A percentile compares a stretch with the other conserved stretches of the same genome.
Conservation (phyloP, 2,797 vertebrate species). For the Aphelocoma californica region DNA sequence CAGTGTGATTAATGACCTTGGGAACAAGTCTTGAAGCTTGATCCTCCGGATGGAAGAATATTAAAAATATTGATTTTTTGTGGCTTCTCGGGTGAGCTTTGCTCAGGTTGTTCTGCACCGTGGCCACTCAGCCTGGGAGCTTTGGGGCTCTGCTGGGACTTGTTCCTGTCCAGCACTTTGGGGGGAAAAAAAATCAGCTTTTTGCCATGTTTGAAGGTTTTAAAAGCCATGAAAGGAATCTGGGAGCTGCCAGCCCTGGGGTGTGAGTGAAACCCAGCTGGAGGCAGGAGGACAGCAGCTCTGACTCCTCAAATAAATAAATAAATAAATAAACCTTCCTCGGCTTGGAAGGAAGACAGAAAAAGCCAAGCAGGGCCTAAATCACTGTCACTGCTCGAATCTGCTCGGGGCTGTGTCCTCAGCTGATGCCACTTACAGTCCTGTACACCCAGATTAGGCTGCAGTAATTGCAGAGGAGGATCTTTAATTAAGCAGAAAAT, state of each 20-base stretch:
- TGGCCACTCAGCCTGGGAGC: neutral
- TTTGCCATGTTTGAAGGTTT: neutral
- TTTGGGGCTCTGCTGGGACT: neutral
- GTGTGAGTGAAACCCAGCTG: neutral
- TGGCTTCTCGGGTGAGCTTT: neutral
- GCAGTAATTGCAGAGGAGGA: slow-evolving; percentile 40
- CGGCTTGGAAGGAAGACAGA: neutral
- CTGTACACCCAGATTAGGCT: neutral
- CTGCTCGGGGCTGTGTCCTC: neutral
- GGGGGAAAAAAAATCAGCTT: neutral
- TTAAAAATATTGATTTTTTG: neutral
- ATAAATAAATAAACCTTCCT: neutral
- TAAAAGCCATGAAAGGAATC: neutral
- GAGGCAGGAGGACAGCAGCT: neutral
- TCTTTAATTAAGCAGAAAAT: slow-evolving; percentile 50
- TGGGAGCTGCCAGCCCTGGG: neutral
- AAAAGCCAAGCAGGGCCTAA: neutral
- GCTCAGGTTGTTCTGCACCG: neutral
- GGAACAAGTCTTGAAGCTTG: neutral
- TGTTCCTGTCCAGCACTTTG: neutral
- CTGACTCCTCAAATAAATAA: neutral
- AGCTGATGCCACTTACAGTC: neutral
- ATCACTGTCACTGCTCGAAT: neutral
- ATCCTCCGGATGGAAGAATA: neutral
- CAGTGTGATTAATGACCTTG: neutral